These are phyloP conservation scores for Cremastinae sp. DNA, from an alignment of 2,888 invertebrate species.

Conservation along the genomic window DNA sequence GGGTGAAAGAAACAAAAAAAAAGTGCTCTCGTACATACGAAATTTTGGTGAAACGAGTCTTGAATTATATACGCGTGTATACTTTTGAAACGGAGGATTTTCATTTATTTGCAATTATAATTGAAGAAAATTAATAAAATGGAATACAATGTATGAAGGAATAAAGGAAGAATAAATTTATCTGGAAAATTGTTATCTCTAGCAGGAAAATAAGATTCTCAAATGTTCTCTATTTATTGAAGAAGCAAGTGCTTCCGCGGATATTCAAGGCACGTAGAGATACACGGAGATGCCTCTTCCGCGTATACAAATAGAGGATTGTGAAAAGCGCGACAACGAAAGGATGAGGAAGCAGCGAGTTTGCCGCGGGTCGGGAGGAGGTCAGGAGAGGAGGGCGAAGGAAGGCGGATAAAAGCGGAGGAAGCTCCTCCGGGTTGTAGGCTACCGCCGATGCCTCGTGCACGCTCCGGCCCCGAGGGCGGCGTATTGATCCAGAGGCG, in stretches of 20 bases:
- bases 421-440: slow-evolving; percentile 59
- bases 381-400: neutral
- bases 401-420: slow-evolving; percentile 61
- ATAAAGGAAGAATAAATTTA: slow-evolving; percentile 34
- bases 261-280: slow-evolving; percentile 75
- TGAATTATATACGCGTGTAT: neutral
- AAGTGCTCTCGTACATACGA: slow-evolving; percentile 31
- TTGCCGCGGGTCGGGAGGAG: too few species aligned
- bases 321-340: slow-evolving; percentile 15
- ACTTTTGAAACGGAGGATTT: slow-evolving; percentile 16
- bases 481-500: slow-evolving; percentile 80
- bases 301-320: too few species aligned
- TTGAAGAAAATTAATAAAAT: too few species aligned
- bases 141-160: slow-evolving; percentile 57
- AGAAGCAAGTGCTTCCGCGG: slow-evolving; percentile 76
- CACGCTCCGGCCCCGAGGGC: slow-evolving; percentile 78
- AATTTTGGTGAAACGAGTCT: neutral
- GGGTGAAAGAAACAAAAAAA: slow-evolving; percentile 34
- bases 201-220: too few species aligned
- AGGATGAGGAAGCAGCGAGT: slow-evolving; percentile 61
- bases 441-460: slow-evolving; percentile 76
- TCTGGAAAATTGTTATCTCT: too few species aligned
- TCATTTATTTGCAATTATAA: too few species aligned
- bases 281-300: slow-evolving; percentile 62
- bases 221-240: slow-evolving; percentile 71